These are phyloP conservation scores for Chaetodon trifascialis DNA, from an alignment of 2,113 vertebrate species.

Conservation along the genomic window DNA sequence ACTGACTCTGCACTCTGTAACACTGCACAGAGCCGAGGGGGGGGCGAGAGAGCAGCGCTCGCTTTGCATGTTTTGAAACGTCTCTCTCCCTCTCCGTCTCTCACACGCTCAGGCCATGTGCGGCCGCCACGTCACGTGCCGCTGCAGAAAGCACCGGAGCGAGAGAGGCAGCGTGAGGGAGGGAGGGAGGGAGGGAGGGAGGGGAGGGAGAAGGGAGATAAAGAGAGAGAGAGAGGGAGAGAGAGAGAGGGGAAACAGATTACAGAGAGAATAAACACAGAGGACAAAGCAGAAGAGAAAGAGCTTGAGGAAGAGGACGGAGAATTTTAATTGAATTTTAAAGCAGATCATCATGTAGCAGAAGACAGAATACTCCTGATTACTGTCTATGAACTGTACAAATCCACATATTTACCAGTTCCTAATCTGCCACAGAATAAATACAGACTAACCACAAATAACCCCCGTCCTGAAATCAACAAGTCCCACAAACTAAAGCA, in stretches of 20 bases:
- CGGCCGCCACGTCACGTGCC: slow-evolving; percentile 83
- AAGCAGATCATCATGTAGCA: neutral
- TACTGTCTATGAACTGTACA: neutral
- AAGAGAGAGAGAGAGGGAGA: neutral
- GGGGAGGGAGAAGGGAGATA: neutral
- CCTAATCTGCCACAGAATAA: neutral
- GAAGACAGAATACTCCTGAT: neutral
- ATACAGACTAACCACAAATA: neutral
- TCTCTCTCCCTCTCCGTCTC: slow-evolving; percentile 40
- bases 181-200: slow-evolving; percentile 8
- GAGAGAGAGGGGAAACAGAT: slow-evolving; percentile 58
- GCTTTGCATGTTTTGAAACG: slow-evolving; percentile 72
- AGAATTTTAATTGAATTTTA: neutral
- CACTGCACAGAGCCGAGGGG: slow-evolving; percentile 30
- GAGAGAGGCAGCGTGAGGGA: slow-evolving; percentile 44
- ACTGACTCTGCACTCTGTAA: slow-evolving; percentile 74
- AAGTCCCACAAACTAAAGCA: neutral
- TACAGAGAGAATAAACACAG: slow-evolving; percentile 58
- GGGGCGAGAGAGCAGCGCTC: slow-evolving; percentile 38
- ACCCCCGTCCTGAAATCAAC: neutral
- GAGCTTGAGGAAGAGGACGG: neutral
- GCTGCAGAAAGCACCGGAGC: slow-evolving; percentile 81
- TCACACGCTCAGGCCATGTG: slow-evolving; percentile 87
- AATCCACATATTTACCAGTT: neutral
- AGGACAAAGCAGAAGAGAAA: neutral